Evolutionary conservation across 1,140 invertebrate species (phyloP).

Genomic region (Drosophila lowei): DNA sequence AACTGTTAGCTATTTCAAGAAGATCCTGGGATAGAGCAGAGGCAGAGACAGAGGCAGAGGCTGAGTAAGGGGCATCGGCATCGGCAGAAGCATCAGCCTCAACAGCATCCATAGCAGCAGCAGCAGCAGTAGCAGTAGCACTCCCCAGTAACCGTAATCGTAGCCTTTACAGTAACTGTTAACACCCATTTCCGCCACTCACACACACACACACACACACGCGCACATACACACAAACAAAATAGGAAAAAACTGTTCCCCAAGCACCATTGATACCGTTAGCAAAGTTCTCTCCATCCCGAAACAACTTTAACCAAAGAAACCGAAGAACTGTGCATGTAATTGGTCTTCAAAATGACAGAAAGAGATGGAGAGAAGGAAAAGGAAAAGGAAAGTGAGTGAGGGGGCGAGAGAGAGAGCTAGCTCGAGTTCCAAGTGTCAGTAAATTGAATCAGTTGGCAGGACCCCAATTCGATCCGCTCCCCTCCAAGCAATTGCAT

Average conservation of each 20-base stretch:
- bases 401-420: no score
- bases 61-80: no score
- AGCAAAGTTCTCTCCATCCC: background rate
- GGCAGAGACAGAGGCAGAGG: background rate
- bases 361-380: no score
- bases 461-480: background rate
- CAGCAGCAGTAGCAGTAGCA: slow-evolving; percentile 8
- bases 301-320: background rate
- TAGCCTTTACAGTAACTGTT: slow-evolving; percentile 42
- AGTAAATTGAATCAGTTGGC: slow-evolving; percentile 63
- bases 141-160: slow-evolving; percentile 50
- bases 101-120: background rate
- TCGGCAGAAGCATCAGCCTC: background rate
- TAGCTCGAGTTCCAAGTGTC: slow-evolving; percentile 8
- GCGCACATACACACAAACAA: background rate
- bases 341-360: slow-evolving; percentile 67
- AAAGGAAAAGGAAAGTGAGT: slow-evolving; percentile 16
- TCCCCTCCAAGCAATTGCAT: slow-evolving; percentile 11
- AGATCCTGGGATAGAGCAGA: slow-evolving; percentile 76
- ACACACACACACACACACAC: background rate
- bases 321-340: slow-evolving; percentile 29
- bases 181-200: slow-evolving; percentile 55
- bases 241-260: no score
- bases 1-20: slow-evolving; percentile 82
- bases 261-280: no score